Conservation (phyloP, 2,113 vertebrate genomes). For the Pteronura brasiliensis region DNA sequence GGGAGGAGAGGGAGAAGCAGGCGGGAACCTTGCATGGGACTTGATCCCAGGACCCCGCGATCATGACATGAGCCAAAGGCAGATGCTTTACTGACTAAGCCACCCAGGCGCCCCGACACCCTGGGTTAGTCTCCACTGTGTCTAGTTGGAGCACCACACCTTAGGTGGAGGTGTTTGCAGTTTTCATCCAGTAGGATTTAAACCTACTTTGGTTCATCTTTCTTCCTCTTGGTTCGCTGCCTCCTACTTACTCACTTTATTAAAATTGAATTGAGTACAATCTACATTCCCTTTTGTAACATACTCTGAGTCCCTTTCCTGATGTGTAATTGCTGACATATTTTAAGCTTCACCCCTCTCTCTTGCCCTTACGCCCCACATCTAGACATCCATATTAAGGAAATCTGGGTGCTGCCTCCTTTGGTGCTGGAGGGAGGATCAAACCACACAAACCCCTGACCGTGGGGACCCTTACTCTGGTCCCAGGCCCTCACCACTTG, state of each 20-base stretch:
- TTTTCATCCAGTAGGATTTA: background rate
- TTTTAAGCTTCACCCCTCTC: background rate
- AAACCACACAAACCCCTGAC: background rate
- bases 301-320: background rate
- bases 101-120: background rate
- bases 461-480: background rate
- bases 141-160: background rate
- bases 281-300: background rate
- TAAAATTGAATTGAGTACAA: background rate
- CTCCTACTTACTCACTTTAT: background rate
- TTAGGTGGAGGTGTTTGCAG: background rate
- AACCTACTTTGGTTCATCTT: background rate
- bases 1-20: background rate
- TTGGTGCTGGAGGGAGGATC: background rate
- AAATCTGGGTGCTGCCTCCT: background rate
- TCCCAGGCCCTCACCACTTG: background rate
- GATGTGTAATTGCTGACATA: background rate
- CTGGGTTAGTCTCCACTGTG: background rate
- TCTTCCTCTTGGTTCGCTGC: background rate
- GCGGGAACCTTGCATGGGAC: background rate
- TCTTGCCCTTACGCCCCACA: background rate
- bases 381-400: background rate
- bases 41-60: background rate
- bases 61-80: background rate
- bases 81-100: background rate